These are phyloP conservation scores for Acanthiza pusilla DNA, from an alignment of 2,797 vertebrate species.

Conservation along the genomic window DNA sequence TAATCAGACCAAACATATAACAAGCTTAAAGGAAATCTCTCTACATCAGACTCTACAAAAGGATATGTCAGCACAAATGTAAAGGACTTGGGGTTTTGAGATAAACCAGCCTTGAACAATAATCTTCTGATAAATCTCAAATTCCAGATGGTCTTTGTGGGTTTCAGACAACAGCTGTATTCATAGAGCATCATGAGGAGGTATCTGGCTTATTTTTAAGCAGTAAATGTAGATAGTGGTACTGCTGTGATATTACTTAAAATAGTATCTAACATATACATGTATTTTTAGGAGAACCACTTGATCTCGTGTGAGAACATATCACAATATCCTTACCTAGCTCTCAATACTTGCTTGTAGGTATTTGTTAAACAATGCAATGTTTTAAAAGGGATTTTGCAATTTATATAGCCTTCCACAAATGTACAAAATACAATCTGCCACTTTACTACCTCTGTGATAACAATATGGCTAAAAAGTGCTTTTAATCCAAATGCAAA, in stretches of 20 bases:
- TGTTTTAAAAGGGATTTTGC: neutral
- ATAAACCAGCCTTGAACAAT: constrained; percentile 10
- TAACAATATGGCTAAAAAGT: neutral
- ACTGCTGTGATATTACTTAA: neutral
- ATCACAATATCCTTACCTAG: neutral
- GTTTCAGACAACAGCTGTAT: neutral
- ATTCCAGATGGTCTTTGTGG: neutral
- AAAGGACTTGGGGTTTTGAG: neutral
- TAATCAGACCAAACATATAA: neutral
- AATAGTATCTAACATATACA: neutral
- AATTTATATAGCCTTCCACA: neutral
- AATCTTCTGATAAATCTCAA: neutral
- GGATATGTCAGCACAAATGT: neutral
- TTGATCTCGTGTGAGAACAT: neutral
- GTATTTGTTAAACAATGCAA: neutral
- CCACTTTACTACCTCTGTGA: neutral
- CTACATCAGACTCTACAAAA: neutral
- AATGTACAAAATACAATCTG: neutral
- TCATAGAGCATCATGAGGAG: neutral
- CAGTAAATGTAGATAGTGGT: neutral
- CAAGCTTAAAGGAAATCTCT: neutral
- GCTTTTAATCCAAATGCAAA: neutral
- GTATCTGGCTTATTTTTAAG: neutral
- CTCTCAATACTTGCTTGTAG: neutral
- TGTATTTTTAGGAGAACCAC: neutral